phyloP scores from a whole-genome alignment of 2,113 vertebrate genomes.

The cattle (Bos taurus) region DNA sequence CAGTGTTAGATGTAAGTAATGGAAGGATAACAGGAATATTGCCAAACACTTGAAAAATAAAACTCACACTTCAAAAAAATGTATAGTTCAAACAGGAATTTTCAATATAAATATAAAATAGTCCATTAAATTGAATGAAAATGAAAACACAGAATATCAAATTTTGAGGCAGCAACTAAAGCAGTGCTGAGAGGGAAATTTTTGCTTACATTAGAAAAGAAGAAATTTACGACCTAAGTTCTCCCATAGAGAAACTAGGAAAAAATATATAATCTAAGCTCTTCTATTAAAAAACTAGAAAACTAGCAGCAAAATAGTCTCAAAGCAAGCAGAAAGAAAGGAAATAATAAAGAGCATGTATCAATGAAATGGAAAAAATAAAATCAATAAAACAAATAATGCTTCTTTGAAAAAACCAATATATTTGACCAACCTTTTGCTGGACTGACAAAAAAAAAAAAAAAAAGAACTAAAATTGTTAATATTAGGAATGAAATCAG shows the following conservation, averaged over 20 bases:
- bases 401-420: background rate
- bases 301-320: background rate
- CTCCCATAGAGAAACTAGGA: background rate
- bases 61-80: background rate
- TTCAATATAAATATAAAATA: background rate
- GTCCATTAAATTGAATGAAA: background rate
- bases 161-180: background rate
- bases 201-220: background rate
- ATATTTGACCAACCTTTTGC: background rate
- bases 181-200: background rate
- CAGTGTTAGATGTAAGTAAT: background rate
- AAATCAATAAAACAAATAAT: background rate
- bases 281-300: background rate
- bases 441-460: background rate
- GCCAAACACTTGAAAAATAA: background rate
- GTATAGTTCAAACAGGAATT: background rate
- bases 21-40: background rate
- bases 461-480: background rate
- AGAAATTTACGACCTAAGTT: background rate
- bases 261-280: background rate
- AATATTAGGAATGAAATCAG: background rate
- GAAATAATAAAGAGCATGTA: background rate
- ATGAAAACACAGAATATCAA: background rate
- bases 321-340: background rate
- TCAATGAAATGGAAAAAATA: background rate